A percentile compares a stretch with the other conserved stretches of the same genome.
These are phyloP conservation scores for Ceramica pisi DNA, from an alignment of 2,888 invertebrate species.

Conservation along the genomic window DNA sequence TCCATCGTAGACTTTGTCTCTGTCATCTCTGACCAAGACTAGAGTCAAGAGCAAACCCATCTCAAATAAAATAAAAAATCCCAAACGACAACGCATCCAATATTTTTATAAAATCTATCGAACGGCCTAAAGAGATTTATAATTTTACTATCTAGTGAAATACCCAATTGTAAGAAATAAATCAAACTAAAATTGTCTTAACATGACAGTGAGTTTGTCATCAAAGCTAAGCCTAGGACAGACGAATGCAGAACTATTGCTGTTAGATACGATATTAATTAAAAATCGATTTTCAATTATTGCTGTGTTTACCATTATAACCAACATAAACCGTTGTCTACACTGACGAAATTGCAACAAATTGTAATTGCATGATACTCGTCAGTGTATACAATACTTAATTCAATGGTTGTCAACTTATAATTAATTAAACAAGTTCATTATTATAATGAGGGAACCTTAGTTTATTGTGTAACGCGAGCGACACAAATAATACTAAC, in stretches of 20 bases:
- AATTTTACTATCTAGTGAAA: too few relatives aligned
- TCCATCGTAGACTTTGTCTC: too few relatives aligned
- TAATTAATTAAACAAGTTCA: slow-evolving; percentile 16
- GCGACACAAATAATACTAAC: slow-evolving; percentile 1
- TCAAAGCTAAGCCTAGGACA: background rate
- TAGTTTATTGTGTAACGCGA: slow-evolving; percentile 14
- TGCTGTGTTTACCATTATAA: slow-evolving; percentile 7
- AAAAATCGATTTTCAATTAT: slow-evolving; percentile 1
- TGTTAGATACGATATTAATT: background rate
- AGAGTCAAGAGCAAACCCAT: too few relatives aligned
- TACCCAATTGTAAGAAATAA: background rate
- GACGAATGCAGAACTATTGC: background rate
- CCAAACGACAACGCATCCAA: too few relatives aligned
- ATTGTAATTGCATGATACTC: background rate
- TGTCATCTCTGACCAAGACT: too few relatives aligned
- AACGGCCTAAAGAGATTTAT: too few relatives aligned
- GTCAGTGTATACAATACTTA: slow-evolving; percentile 5
- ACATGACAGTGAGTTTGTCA: background rate
- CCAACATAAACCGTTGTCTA: background rate
- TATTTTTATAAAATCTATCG: too few relatives aligned
- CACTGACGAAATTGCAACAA: background rate
- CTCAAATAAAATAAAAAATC: too few relatives aligned
- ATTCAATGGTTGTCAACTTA: slow-evolving; percentile 7
- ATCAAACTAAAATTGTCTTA: slow-evolving; percentile 11
- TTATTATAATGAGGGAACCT: slow-evolving; percentile 2